phyloP scores from a whole-genome alignment of 1,140 invertebrate genomes.

The Camponotus vicinus region DNA sequence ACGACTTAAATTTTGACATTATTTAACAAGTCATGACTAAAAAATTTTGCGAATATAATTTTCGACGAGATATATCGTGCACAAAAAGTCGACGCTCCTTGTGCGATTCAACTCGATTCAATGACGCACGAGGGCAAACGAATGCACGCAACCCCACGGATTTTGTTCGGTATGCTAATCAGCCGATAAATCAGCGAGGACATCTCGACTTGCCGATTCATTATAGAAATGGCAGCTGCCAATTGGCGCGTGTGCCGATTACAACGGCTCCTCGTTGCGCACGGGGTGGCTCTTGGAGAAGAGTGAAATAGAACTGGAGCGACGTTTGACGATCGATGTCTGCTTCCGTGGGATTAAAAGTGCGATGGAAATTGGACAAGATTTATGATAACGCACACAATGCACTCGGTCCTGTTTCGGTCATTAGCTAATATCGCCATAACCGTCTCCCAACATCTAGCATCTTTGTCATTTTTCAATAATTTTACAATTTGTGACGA shows the following conservation, averaged over 20 bases:
- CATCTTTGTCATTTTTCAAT: neutral
- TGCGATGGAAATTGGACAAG: constrained; percentile 52
- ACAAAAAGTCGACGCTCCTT: neutral
- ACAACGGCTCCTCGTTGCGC: constrained; percentile 28
- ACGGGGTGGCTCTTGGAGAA: constrained; percentile 26
- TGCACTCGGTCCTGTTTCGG: neutral
- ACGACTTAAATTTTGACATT: neutral
- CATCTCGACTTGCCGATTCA: constrained; percentile 70
- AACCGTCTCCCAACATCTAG: neutral
- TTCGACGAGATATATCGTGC: neutral
- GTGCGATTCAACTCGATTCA: constrained; percentile 25
- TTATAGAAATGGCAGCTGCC: constrained; percentile 76
- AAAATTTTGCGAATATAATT: neutral
- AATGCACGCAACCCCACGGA: constrained; percentile 49
- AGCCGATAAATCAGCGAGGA: constrained; percentile 74
- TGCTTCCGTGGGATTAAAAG: constrained; percentile 56
- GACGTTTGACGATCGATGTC: constrained; percentile 55
- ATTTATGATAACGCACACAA: constrained; percentile 54
- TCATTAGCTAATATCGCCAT: neutral
- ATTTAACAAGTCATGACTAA: neutral
- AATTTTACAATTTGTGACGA: neutral
- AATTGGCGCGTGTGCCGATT: constrained; percentile 74
- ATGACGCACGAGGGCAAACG: constrained; percentile 24
- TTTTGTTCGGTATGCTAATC: constrained; percentile 70
- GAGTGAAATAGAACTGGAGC: constrained; percentile 32